Conservation (phyloP, 2,888 invertebrate genomes). For the Diogma glabrata region DNA sequence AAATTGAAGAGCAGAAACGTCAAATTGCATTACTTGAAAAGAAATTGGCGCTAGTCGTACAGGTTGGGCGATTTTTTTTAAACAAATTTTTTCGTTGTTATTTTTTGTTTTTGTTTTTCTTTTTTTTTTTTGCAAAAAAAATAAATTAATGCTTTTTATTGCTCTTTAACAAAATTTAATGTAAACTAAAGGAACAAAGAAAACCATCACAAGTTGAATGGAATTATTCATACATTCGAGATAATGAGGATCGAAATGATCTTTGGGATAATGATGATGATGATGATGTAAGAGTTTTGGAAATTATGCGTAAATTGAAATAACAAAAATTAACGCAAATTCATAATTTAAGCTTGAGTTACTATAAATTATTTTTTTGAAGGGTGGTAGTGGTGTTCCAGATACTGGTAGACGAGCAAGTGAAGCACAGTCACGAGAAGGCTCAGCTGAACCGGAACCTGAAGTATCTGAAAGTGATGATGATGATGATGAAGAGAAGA, state of each 20-base stretch:
- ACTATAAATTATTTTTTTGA: not conserved
- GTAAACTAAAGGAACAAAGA: not conserved
- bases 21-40: constrained; percentile 67
- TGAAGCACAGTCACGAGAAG: constrained; percentile 37
- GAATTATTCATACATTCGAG: constrained; percentile 3
- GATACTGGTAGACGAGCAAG: constrained; percentile 32
- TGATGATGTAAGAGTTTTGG: constrained; percentile 2
- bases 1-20: constrained; percentile 68
- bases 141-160: constrained; percentile 5
- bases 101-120: not conserved
- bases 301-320: too few species aligned
- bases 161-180: not conserved
- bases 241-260: constrained; percentile 1
- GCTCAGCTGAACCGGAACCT: constrained; percentile 47
- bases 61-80: constrained; percentile 31
- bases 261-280: not conserved
- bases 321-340: too few species aligned
- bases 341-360: too few species aligned
- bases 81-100: not conserved
- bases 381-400: not conserved
- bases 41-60: constrained; percentile 55
- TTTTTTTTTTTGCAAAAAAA: not conserved
- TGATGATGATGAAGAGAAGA: constrained; percentile 53
- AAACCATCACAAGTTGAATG: not conserved
- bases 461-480: constrained; percentile 50